Evolutionary conservation across 2,113 vertebrate genomes (phyloP), one percentile per base, ranked within the genome.

Genomic region (Salvator merianae): DNA sequence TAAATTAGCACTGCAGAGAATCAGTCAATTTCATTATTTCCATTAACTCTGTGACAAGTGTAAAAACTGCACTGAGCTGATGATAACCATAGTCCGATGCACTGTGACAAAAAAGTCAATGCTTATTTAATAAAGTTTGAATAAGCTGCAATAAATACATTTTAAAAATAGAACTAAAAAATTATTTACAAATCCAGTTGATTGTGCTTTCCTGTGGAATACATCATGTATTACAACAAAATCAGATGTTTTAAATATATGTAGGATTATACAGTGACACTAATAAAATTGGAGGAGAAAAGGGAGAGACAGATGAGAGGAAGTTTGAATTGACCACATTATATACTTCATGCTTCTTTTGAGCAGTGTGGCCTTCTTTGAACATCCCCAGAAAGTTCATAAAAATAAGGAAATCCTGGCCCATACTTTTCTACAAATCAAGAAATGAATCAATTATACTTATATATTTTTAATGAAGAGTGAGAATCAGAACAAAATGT

Each of bases 1-100:
- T 66, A 79, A 79, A 79, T 79, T 79, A 79, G 34, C 36, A 66
- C 43, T 14, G 26, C 59, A 20, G 6, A 63, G 9, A 7, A 65
- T 78, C 77, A 79, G 36, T 79, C 77, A 43, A 34, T 65, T 79
- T 43, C 77, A 65, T 66, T 76, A 76, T 53, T 76, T 53, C 47
- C 43, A 55, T 76, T 65, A 79, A 65, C 24, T 65, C 12, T 62
- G 59, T 79, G 36, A 79, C 36, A 79, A 66, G 36, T 79, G 62
- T 40, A 65, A 65, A 79, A 40, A 65, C 30, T 14, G 30, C 9
- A 30, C 77, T 18, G 59, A 7, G 59, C 38, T 65, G 36, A 79
- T 38, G 13, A 28, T 18, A 62, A 38, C 38, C 34, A 34, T 16
- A 28, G 43, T n/a, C 72, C 28, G 14, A 63, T 62, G 75, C 13